Base-by-base conservation (phyloP, 2,888 invertebrate genomes). In the Syrphus vitripennis region DNA sequence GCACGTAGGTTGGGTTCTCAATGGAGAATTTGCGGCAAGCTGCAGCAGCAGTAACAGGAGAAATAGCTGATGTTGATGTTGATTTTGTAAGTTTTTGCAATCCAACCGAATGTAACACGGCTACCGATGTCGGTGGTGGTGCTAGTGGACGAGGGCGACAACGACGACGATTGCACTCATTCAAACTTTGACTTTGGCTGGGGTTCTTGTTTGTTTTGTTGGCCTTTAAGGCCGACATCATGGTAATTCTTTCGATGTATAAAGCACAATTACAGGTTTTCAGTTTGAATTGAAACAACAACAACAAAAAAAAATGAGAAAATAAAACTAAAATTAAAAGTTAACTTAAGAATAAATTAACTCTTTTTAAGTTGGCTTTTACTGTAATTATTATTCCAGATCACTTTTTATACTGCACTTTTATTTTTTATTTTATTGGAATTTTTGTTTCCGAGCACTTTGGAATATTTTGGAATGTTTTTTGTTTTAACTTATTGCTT, bases 151-250 rank as follows among this genome's bases (percentile, higher is more conserved):
- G 34, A 34, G 24, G 24, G 26, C 24, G 37, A 37, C 34, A 21
- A n/a, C 19, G 63, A 19, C 65, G 19, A 45, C 72, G 69, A 55
- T 57, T 82, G 82, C 69, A 83, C 67, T 63, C 61, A 67, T 59
- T 78, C 59, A 74, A 59, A 83, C 59, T 67, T 65, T 53, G 72
- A 78, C 67, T 83, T 74, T 83, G 83, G 65, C 24, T 69, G 34
- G 65, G 26, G 82, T 71, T 76, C 61, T 65, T 83, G 50, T 83
- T 78, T 87, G 84, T 84, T 70, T 87, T 87, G 79, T 88, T 91
- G 91, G 91, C 90, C 91, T 89, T 90, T 89, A 90, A 90, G 91
- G 91, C 91, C 91, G 89, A 88, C 90, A 90, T 90, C 87, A 82
- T 89, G 86, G 87, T 77, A 45, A 76, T 78, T 76, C 34, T 71